Base-by-base conservation (phyloP, 2,797 vertebrate species). In the Sphaeramia orbicularis region DNA sequence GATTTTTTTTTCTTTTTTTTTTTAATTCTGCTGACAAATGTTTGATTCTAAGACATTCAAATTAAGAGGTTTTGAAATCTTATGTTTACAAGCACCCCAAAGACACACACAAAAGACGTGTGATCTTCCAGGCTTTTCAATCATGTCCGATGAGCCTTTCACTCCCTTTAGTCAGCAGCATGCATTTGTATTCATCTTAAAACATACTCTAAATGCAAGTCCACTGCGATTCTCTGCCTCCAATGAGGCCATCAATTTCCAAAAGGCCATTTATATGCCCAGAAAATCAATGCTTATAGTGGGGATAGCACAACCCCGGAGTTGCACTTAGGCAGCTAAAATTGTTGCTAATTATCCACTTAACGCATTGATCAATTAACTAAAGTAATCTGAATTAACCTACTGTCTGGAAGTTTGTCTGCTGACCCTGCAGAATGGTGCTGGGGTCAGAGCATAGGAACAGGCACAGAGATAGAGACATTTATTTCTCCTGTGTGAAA, bases 281-380 rank as follows among this genome's bases (percentile, higher is more conserved):
- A 90, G 93, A 94, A 94, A 95, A 95, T 94, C 93, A 94, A 94
- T 94, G 92, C 82, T 86, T 88, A 89, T 89, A 87, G 90, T 87
- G 80, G 91, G 86, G 89, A 78, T 90, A 91, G 89, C 87, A 90
- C 90, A 92, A 94, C 93, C 93, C 84, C 38, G 54, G 80, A 92
- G 92, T 93, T 91, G 92, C 93, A 94, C 93, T 94, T 93, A 94
- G 90, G 92, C 89, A 82, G 90, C 90, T 92, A 90, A 93, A 93
- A 95, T 92, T 94, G 92, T 86, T 90, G 91, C 92, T 94, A 95
- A 95, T 94, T 94, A 94, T 93, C 92, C 94, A 95, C 94, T 95
- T 94, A 94, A 93, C 90, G 84, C 90, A 92, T 93, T 94, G 93
- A 94, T 94, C 94, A 95, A 95, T 95, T 94, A 94, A 94, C 93